These are phyloP conservation scores for Smittia sp. DNA, from an alignment of 2,888 invertebrate species.

Conservation along the genomic window DNA sequence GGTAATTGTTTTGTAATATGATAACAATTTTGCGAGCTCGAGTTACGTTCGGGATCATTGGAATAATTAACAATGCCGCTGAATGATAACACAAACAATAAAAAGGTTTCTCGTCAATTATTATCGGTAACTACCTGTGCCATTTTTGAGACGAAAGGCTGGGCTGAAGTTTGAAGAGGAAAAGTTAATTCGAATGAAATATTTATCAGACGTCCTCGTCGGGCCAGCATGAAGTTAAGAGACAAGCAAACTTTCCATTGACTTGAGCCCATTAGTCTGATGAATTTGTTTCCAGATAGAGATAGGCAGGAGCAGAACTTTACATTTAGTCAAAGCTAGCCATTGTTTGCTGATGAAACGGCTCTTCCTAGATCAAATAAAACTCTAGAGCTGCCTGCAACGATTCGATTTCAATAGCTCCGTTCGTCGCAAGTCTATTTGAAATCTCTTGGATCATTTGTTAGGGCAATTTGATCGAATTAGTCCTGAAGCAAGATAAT, in stretches of 20 bases:
- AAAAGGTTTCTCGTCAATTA: neutral
- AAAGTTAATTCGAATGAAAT: constrained; percentile 35
- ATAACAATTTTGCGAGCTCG: constrained; percentile 33
- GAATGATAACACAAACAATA: neutral
- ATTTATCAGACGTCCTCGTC: constrained; percentile 25
- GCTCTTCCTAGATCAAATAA: neutral
- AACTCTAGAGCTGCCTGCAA: neutral
- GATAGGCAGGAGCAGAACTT: neutral
- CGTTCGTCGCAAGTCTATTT: neutral
- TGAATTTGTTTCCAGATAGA: neutral
- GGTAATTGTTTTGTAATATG: constrained; percentile 29
- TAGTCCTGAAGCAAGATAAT: constrained; percentile 1
- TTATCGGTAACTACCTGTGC: neutral
- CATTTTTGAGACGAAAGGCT: too few species aligned
- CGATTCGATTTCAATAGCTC: neutral
- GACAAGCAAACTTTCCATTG: neutral
- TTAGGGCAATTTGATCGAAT: neutral
- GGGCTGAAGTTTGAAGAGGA: neutral
- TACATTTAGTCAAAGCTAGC: neutral
- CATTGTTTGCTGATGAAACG: neutral
- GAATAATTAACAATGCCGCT: constrained; percentile 30
- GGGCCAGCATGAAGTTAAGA: neutral
- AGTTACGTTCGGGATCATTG: constrained; percentile 17
- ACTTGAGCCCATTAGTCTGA: constrained; percentile 5
- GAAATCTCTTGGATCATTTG: neutral